Evolutionary conservation across 64 coral and sea anemone species (phyloP), one percentile per base, ranked within the genome.

Genomic region (Cladopsammia gracilis): DNA sequence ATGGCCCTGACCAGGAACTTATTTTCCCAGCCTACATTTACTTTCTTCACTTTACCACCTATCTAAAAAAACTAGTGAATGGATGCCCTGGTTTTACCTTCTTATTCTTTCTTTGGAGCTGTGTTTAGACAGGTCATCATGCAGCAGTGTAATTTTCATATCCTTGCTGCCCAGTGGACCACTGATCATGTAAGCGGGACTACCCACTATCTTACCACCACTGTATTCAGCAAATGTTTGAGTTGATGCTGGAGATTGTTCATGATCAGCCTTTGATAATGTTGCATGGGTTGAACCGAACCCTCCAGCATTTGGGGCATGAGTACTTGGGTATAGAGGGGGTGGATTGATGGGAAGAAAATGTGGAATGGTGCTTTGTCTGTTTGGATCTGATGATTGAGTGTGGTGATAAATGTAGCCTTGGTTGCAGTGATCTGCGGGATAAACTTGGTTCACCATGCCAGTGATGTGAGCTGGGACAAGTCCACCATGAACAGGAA

Each of bases 171-270:
- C 96, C 20, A 93, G 92, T 58, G 92, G 75, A 20, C 96, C 96
- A 86, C 96, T 98, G 73, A 98, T 93, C 91, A 98, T 98, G 45
- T 98, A 98, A 44, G 96, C 96, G 16, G 96, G 92, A 88, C 65
- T 88, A 42, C 94, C 89, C 14, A 75, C 88, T 14, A 77, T 20
- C 59, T 77, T 89, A 4, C 20, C 50, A 68, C 80, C 12, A 2
- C n/a, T 64, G 18, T 42, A 50, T 4, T 84, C 45, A 23, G 62
- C 19, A 10, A 61, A 24, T 62, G 62, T 16, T 15, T 84, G 60
- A 23, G 60, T 84, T 64, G 80, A 67, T 67, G 47, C 80, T 50
- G 62, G 42, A 50, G 60, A 46, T 6, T 56, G 53, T 56, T 56
- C 53, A 23, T 48, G 80, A 0, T 84, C 80, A 67, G 62, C 61